Percentiles rank a stretch among this genome's conserved stretches.
Conservation (phyloP, 2,888 invertebrate genomes). For the Callimorpha dominula region DNA sequence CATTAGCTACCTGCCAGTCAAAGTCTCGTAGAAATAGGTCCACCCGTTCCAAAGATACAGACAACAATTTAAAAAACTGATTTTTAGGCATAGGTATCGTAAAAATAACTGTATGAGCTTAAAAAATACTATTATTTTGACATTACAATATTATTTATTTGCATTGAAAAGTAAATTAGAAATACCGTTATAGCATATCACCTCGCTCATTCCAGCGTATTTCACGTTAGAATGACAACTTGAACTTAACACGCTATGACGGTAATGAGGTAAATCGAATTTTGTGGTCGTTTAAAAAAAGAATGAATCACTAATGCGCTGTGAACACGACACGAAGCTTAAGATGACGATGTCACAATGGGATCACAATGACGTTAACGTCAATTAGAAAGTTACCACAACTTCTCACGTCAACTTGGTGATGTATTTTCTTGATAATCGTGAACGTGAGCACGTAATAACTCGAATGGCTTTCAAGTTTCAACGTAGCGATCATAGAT, state of each 20-base stretch:
- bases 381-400: slow-evolving; percentile 49
- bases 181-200: too few relatives aligned
- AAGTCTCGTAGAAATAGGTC: too few relatives aligned
- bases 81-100: too few relatives aligned
- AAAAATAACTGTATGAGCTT: too few relatives aligned
- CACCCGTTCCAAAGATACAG: too few relatives aligned
- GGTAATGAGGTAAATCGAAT: slow-evolving; percentile 61
- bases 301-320: slow-evolving; percentile 56
- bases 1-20: too few relatives aligned
- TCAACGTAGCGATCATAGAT: neutral
- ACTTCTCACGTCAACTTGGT: slow-evolving; percentile 23
- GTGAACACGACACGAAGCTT: slow-evolving; percentile 47
- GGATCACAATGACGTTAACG: slow-evolving; percentile 34
- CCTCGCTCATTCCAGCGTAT: neutral
- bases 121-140: too few relatives aligned
- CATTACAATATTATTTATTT: too few relatives aligned
- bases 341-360: slow-evolving; percentile 40
- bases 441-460: neutral
- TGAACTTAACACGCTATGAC: slow-evolving; percentile 33
- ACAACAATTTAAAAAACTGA: too few relatives aligned
- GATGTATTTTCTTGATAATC: slow-evolving; percentile 16
- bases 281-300: slow-evolving; percentile 40
- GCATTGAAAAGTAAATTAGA: too few relatives aligned
- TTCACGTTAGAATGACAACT: slow-evolving; percentile 35
- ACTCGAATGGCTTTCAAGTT: neutral